Base-by-base conservation (phyloP, 2,113 vertebrate species). In the Gambusia affinis region DNA sequence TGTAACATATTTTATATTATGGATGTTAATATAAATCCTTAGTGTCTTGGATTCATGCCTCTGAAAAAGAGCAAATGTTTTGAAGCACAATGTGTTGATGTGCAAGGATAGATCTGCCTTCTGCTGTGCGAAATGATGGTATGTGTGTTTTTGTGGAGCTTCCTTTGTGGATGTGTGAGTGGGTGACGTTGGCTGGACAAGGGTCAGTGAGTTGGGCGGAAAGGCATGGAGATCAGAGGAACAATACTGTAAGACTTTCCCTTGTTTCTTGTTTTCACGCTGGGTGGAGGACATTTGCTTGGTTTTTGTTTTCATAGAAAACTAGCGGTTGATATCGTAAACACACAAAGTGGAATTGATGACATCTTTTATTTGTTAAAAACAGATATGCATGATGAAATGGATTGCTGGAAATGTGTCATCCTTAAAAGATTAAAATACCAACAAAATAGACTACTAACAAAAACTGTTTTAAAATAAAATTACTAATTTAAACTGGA, bases 141-240 rank as follows among this genome's bases (percentile, higher is more conserved):
- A 54, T 1, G 19, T 76, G 61, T 73, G 72, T 83, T 70, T 80
- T 70, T 67, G 65, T 42, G 57, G 65, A 35, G 47, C 80, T 81
- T 85, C 77, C 67, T 76, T 78, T 30, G 72, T 79, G 77, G 73
- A 68, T 62, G 82, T 5, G 10, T 71, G 74, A 80, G 87, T 83
- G 83, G 78, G 85, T 60, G 80, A 73, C 62, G 70, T 74, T 37
- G 73, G 71, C 78, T 22, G 64, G 66, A 79, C 62, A 69, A 42
- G 76, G 72, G 81, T 90, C 83, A 89, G 28, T 73, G 84, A 87
- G 82, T 77, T 90, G 86, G 85, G 79, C 79, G 47, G 51, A 70
- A 60, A 31, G 83, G 67, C 60, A 62, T 37, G 70, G 70, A 75
- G 77, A 75, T 86, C 67, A 85, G 60, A 78, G 79, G 83, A 84